A percentile compares a stretch with the other conserved stretches of the same genome.
Evolutionary conservation across 1,140 invertebrate genomes (phyloP).

Genomic region (Pseudoatta argentina): DNA sequence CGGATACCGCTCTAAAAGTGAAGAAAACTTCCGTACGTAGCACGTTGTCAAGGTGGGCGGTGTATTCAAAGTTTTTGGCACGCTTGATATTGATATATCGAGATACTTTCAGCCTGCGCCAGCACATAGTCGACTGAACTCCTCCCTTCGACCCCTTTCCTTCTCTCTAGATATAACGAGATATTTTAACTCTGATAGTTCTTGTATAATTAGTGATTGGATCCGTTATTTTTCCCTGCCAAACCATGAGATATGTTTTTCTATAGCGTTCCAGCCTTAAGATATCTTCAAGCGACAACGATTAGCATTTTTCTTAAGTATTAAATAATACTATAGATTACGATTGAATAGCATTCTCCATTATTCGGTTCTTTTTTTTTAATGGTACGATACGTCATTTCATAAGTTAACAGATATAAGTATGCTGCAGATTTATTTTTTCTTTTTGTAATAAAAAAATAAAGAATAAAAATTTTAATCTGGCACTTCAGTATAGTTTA

Average conservation of each 20-base stretch:
- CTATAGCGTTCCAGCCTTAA: neutral
- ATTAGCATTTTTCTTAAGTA: neutral
- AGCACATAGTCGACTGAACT: conserved; percentile 65
- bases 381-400: neutral
- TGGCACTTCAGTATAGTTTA: neutral
- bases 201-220: conserved; percentile 23
- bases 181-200: conserved; percentile 68
- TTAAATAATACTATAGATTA: neutral
- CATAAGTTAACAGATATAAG: neutral
- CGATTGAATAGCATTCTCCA: neutral
- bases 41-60: conserved; percentile 65
- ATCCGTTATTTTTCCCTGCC: conserved; percentile 14
- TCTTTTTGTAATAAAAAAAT: neutral
- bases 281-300: neutral
- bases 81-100: conserved; percentile 78
- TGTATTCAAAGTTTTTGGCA: conserved; percentile 79
- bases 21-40: conserved; percentile 67
- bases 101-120: conserved; percentile 73
- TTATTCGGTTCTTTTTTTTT: neutral
- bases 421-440: neutral
- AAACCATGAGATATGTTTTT: conserved; percentile 40
- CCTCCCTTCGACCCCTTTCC: conserved; percentile 61
- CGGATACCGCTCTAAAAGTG: conserved; percentile 64
- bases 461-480: neutral
- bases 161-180: conserved; percentile 56